These are phyloP conservation scores for Podarcis lilfordi DNA, from an alignment of 2,797 vertebrate genomes.

Conservation along the genomic window DNA sequence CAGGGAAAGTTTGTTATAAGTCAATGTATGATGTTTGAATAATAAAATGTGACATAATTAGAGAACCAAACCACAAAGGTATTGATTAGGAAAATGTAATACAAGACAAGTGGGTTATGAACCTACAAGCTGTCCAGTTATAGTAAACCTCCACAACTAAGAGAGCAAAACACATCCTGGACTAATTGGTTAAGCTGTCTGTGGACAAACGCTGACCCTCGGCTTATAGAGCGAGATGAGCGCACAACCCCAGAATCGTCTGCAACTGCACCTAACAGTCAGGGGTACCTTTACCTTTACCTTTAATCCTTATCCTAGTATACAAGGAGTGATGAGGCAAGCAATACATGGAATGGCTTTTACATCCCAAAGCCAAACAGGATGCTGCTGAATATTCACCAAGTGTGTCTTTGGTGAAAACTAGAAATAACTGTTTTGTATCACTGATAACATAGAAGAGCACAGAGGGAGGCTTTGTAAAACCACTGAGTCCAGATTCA, in stretches of 20 bases:
- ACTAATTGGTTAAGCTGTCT: background rate
- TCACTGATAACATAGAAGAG: background rate
- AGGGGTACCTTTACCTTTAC: no score
- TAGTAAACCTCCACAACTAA: background rate
- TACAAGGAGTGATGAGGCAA: background rate
- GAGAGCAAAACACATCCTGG: background rate
- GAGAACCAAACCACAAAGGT: background rate
- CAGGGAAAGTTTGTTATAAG: background rate
- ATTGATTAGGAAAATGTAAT: background rate
- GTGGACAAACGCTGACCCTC: no score
- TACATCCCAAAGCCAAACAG: background rate
- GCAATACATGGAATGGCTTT: background rate
- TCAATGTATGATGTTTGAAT: background rate
- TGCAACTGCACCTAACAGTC: no score
- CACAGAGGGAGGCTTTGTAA: no score
- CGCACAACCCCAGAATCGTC: no score
- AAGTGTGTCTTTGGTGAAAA: background rate
- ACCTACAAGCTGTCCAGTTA: background rate
- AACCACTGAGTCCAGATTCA: no score
- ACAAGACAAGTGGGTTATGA: background rate
- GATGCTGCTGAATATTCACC: background rate
- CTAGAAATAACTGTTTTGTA: background rate
- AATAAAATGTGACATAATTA: conserved; percentile 18
- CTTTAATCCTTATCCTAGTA: background rate
- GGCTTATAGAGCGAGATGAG: no score